Evolutionary conservation across 2,888 invertebrate species (phyloP), one percentile per base, ranked within the genome.

Genomic region (Ophion ventricosus): DNA sequence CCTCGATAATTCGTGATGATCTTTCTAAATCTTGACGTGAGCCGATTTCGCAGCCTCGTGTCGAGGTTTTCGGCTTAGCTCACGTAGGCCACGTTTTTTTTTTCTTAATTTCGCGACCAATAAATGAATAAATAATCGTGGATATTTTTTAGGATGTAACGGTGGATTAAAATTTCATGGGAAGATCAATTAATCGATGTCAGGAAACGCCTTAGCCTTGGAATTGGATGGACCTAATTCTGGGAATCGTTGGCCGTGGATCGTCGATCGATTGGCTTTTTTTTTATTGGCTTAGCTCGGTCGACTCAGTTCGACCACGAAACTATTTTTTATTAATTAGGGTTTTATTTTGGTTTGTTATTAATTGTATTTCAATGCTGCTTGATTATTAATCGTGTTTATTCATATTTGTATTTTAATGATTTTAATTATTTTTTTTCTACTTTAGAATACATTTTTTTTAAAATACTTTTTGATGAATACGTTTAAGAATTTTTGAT

Each of bases 11-110:
- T 79, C 61, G 35, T 14, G 56, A 25, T 64, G 79, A 79, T 79
- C 79, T 83, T 83, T 64, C 74, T 10, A 75, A 70, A 57, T 57
- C 23, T 74, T 35, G 78, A 82, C 82, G 82, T 82, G 77, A 74
- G 29, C 10, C 61, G 20, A 74, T 69, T 74, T 67, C 73, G 82
- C n/a, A 43, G 72, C 29, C 67, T 64, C 61, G 23, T 56, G 23
- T 56, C 54, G 26, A 40, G 20, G 17, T 64, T 64, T 35, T 14
- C 0, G 11, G 5, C 54, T 69, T n/a, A 3, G n/a, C 69, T 43
- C 43, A 49, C 49, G 49, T 29, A 26, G 26, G n/a, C n/a, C 29
- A 10, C 5, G 25, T 17, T 57, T 20, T 57, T 72, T 69, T 59
- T 25, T 3, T n/a, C n/a, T n/a, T n/a, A n/a, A 73, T 8, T 49